Evolutionary conservation across 2,113 vertebrate species (phyloP), one percentile per base, ranked within the genome.

Genomic region (Grammomys surdaster): DNA sequence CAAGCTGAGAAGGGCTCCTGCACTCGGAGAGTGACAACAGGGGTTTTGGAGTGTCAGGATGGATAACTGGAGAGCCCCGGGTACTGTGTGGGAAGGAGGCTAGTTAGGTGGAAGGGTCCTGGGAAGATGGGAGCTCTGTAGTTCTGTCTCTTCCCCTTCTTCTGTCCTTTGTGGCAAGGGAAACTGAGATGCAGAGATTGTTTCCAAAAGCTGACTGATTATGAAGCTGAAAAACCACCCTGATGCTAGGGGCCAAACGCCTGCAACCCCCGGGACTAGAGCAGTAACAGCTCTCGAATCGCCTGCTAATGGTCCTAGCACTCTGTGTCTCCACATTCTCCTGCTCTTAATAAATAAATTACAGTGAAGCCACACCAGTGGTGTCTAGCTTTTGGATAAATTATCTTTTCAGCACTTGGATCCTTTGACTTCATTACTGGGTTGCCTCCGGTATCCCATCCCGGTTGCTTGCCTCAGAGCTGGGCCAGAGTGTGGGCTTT

Each of bases 391-490:
- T 65, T 8, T 43, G 91, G 93, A 97, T 93, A 98, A 97, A 98
- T 96, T 87, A 98, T 95, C 97, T 98, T 98, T 98, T 98, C 98
- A 98, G 93, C 97, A 93, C 96, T 97, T 95, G 33, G 75, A 96
- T 97, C 96, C 54, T 70, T 97, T 98, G 97, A 95, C 97, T 97
- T 96, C 65, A 17, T 95, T 82, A 46, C 81, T 93, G 81, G 94
- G 81, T 91, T 97, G 96, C 95, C 98, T 98, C 95, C 93, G 94
- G 89, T 97, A 97, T 97, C 98, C 96, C 88, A 95, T 96, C 73
- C 93, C 95, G 89, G 82, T 72, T 95, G 96, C 88, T 96, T 60
- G 48, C n/a, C 78, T 70, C 8, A 40, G 95, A 93, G 78, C 88
- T 97, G 96, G 82, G 95, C 16, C 19, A 8, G 87, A 88, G 75